Evolutionary conservation across 2,113 vertebrate genomes (phyloP).

Genomic region (Plecturocebus donacophilus): DNA sequence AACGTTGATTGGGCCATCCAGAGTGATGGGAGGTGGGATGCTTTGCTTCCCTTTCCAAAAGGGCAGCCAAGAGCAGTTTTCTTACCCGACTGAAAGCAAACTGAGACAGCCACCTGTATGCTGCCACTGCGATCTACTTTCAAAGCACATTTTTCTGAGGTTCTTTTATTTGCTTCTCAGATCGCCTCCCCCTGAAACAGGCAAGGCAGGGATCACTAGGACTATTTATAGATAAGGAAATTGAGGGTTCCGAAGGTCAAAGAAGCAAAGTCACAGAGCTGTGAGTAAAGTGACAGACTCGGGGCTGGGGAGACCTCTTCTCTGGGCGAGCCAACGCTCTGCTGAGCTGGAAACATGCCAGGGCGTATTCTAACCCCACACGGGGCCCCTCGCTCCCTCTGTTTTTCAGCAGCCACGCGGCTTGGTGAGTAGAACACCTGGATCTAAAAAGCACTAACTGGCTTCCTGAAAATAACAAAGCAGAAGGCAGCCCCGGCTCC

Average conservation of each 20-base stretch:
- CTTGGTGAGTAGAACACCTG: not conserved
- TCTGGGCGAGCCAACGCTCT: fast-evolving
- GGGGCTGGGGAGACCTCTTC: not conserved
- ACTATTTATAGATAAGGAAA: not conserved
- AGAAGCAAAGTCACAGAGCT: not conserved
- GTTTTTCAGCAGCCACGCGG: not conserved
- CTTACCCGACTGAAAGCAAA: not conserved
- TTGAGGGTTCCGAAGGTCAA: not conserved
- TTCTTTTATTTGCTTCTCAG: not conserved
- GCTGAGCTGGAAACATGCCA: too few species aligned
- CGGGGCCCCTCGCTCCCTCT: not conserved
- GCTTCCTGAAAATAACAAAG: not conserved
- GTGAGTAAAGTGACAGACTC: not conserved
- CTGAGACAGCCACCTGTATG: fast-evolving
- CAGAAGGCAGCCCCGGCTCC: not conserved
- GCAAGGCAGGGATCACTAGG: not conserved
- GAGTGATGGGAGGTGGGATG: fast-evolving
- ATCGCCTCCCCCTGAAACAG: not conserved
- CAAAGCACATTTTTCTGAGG: not conserved
- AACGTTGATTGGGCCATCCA: not conserved
- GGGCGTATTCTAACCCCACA: not conserved
- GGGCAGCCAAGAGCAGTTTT: not conserved
- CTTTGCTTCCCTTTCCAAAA: not conserved
- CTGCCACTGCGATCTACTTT: not conserved
- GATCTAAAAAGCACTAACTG: not conserved